Evolutionary conservation across 2,888 invertebrate genomes (phyloP).

Genomic region (Gymnoscelis rufifasciata): DNA sequence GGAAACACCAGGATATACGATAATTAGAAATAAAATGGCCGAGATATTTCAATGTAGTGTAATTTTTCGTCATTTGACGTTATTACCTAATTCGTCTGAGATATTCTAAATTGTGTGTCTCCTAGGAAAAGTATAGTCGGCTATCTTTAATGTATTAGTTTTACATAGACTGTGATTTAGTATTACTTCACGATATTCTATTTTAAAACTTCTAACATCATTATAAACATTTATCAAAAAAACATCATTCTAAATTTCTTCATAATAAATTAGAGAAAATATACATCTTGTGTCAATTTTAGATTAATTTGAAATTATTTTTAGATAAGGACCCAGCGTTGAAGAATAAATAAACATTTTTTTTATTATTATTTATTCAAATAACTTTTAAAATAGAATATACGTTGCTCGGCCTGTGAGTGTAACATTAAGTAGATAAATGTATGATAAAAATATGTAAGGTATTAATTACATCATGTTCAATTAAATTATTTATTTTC

Average conservation of each 20-base stretch:
- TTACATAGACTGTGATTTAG: conserved; percentile 78
- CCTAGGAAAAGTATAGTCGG: conserved; percentile 3
- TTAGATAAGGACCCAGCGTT: too few relatives aligned
- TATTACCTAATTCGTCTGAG: conserved; percentile 52
- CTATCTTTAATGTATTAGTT: conserved; percentile 48
- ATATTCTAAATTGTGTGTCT: conserved; percentile 60
- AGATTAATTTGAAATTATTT: too few relatives aligned
- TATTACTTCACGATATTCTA: conserved; percentile 73
- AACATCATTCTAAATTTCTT: too few relatives aligned
- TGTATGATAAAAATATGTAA: conserved; percentile 30
- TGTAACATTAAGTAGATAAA: conserved; percentile 32
- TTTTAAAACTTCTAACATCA: conserved; percentile 53
- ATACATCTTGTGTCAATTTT: too few relatives aligned
- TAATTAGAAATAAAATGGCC: conserved; percentile 7
- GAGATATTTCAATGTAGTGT: conserved; percentile 24
- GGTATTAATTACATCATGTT: conserved; percentile 28
- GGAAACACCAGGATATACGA: too few relatives aligned
- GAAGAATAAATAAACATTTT: too few relatives aligned
- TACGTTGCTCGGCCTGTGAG: conserved; percentile 65
- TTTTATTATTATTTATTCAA: neutral
- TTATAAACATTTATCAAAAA: too few relatives aligned
- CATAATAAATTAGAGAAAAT: too few relatives aligned
- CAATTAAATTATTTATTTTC: conserved; percentile 35
- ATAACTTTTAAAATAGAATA: conserved; percentile 61
- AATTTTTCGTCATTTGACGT: conserved; percentile 58